Evolutionary conservation across 2,113 vertebrate species (phyloP), one percentile per base, ranked within the genome.

Genomic region (Aspidoscelis tigris): DNA sequence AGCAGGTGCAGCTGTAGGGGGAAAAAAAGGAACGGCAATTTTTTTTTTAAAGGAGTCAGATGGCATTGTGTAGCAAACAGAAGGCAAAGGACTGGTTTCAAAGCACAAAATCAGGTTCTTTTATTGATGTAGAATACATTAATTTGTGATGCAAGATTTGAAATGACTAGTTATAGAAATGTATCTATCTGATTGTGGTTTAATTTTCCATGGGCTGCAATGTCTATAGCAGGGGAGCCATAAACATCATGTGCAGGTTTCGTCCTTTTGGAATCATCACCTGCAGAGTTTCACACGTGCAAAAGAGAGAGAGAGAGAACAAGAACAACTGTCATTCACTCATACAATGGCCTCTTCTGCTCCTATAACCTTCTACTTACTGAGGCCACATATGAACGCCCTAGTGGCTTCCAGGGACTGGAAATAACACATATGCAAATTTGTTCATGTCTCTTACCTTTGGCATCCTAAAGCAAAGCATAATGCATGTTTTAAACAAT

Each of bases 21-120:
- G 39, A 84, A 88, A 69, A 91, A 89, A 85, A 26, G 87, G 83
- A 92, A 74, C 83, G 82, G 83, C 11, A 85, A 84, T 43, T 89
- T 91, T 95, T 95, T 92, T 86, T 75, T 74, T 33, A 53, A 90
- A 93, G 92, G 91, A 95, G 94, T 94, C 94, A 93, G 94, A 90
- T 91, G 92, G 90, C 89, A 93, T 94, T 96, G 92, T 94, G 64
- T 90, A 55, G 91, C 88, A 92, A 91, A 91, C 92, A 95, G 93
- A 93, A 94, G 93, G 93, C 89, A 93, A 93, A 87, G 44, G 88
- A 91, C 82, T 87, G 89, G 80, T 89, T 95, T 94, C 92, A 92
- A 94, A 96, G 94, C 93, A 92, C 83, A 53, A 92, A 94, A 95
- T 95, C 94, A 94, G 90, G 82, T 92, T 88, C 92, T 93, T 96